phyloP scores from a whole-genome alignment of 2,888 invertebrate genomes.

The Drosophila paramelanica region DNA sequence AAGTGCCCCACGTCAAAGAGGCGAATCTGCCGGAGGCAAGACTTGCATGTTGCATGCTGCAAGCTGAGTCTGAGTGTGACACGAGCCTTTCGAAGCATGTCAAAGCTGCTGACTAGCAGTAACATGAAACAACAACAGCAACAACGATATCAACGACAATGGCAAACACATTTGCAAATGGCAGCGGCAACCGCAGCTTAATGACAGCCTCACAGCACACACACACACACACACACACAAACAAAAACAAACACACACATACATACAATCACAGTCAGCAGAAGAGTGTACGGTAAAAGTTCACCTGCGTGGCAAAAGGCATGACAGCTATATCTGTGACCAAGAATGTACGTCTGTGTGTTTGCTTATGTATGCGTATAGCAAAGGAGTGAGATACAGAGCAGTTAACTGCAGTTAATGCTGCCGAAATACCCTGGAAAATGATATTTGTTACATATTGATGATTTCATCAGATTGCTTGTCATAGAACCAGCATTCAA shows the following conservation, averaged over 20 bases:
- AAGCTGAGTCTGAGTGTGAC: constrained; percentile 50
- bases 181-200: constrained; percentile 77
- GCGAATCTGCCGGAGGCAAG: constrained; percentile 18
- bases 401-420: neutral
- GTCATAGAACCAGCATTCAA: no score
- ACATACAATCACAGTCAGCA: neutral
- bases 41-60: constrained; percentile 26
- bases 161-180: constrained; percentile 79
- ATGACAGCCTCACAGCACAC: constrained; percentile 64
- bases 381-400: neutral
- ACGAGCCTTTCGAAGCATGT: constrained; percentile 72
- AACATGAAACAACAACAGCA: constrained; percentile 43
- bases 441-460: no score
- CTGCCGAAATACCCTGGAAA: constrained; percentile 9
- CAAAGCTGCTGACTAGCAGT: constrained; percentile 68
- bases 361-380: constrained; percentile 20
- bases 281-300: constrained; percentile 53
- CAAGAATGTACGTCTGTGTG: constrained; percentile 12
- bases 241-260: constrained; percentile 2
- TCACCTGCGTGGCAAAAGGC: constrained; percentile 67
- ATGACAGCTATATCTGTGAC: constrained; percentile 56
- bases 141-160: constrained; percentile 54
- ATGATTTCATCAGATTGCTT: no score
- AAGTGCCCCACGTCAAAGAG: constrained; percentile 54
- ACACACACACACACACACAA: constrained; percentile 17